Evolutionary conservation across 2,888 invertebrate genomes (phyloP), one percentile per base, ranked within the genome.

Genomic region (Capitulum mitella): DNA sequence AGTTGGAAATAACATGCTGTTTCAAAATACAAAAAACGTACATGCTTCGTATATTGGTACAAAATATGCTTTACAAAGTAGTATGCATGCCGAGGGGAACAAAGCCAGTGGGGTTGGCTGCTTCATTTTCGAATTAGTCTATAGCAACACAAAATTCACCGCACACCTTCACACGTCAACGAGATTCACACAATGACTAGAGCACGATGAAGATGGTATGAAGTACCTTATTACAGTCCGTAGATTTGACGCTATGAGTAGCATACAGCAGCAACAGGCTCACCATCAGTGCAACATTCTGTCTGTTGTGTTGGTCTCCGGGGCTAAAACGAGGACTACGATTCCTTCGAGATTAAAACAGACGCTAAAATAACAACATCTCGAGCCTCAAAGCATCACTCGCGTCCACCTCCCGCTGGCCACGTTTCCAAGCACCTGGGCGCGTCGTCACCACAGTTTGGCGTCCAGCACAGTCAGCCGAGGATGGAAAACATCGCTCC

Each of bases 131-230:
- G 58, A 29, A 29, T 58, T 58, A 58, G 58, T 58, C 29, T 29
- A n/a, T n/a, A 58, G 58, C 58, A 58, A 58, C 10, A n/a, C 58
- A 58, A n/a, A 91, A 85, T 98, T 98, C 83, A 93, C 92, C 84
- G 97, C 98, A 51, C 89, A 89, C 0, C 97, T 97, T 83, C 97
- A 97, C 86, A 98, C 97, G 0, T 90, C 89, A 0, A 92, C 89
- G 0, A 91, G 90, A 37, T 98, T 92, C 83, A 92, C 92, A 82
- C 90, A 90, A 79, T 98, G 91, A 78, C 91, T 89, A 51, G 98
- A 88, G 12, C 91, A 89, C 22, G 95, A 93, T 83, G 93, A 92
- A 83, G 93, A 93, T 0, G 91, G 91, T 58, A 96, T 80, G 51
- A 80, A 77, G 6, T 80, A 80, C 80, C 80, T 80, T 79, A 19